Conservation (phyloP, 92 coral and sea anemone species). For the Actinostola sp. region DNA sequence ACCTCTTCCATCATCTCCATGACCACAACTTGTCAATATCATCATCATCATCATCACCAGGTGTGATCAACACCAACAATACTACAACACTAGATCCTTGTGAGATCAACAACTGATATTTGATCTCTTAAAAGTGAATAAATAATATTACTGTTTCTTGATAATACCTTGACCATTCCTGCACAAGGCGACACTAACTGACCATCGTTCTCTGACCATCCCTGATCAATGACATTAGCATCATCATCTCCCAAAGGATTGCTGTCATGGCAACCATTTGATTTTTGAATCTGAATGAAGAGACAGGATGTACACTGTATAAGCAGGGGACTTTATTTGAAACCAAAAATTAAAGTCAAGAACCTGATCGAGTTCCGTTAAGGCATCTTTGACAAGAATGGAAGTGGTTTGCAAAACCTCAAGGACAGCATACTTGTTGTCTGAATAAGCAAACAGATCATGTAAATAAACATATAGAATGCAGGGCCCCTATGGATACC, state of each 20-base stretch:
- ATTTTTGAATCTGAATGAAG: constrained; percentile 74
- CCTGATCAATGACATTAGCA: constrained; percentile 46
- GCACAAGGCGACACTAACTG: constrained; percentile 68
- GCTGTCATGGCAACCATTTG: constrained; percentile 68
- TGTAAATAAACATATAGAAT: too few species aligned
- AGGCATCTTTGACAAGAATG: constrained; percentile 89
- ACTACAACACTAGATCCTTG: too few species aligned
- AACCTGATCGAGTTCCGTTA: constrained; percentile 86
- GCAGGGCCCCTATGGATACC: too few species aligned
- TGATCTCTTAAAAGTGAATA: neutral
- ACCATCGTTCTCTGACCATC: constrained; percentile 69
- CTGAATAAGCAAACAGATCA: constrained; percentile 39
- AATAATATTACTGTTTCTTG: neutral
- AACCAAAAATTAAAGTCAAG: neutral
- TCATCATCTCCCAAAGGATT: constrained; percentile 31
- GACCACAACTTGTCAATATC: too few species aligned
- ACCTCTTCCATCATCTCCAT: too few species aligned
- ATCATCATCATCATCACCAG: too few species aligned
- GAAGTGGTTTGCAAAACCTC: constrained; percentile 63
- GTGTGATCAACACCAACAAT: too few species aligned
- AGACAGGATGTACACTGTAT: too few species aligned
- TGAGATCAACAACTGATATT: too few species aligned
- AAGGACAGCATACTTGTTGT: constrained; percentile 78
- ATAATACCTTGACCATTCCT: constrained; percentile 79
- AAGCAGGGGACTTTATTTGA: too few species aligned